Base-by-base conservation (phyloP, 2,797 vertebrate species). In the Helostoma temminkii region DNA sequence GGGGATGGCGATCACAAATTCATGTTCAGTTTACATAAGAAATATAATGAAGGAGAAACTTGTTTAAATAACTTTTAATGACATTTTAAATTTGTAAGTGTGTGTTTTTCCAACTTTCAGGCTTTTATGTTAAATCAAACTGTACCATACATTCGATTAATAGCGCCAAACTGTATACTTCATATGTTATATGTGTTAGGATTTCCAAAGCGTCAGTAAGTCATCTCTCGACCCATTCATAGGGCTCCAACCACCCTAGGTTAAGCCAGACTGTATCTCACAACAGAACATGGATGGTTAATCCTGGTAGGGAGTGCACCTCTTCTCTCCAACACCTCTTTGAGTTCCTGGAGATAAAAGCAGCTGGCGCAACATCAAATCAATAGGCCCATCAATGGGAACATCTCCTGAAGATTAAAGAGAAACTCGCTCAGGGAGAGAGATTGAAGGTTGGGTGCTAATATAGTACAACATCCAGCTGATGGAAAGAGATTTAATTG, bases 341-440 rank as follows among this genome's bases (percentile, higher is more conserved):
- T 93, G 90, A 91, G 92, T 88, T 89, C 79, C 54, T 77, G 47
- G 86, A 94, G 94, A 95, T 94, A 89, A 95, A 94, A 95, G 93
- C 87, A 79, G 80, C 85, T 65, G 85, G 81, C 61, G 79, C 90
- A 88, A 92, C 93, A 94, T 93, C 90, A 92, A 89, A 95, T 95
- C 93, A 90, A 94, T 94, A 90, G 82, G 41, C 61, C 87, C 88
- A 91, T 94, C 93, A 93, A 93, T 94, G 88, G 88, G 83, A 92
- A 90, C 93, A 92, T 88, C 84, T 91, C 85, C 85, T 81, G 76
- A 91, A 95, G 93, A 95, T 95, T 95, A 95, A 95, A 95, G 94
- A 91, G 89, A 88, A 76, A 73, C 86, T 80, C 68, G 30, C 71
- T 67, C 70, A 45, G 68, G 81, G 70, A 72, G 62, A 58, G 71